These are phyloP conservation scores for Perithous albicinctus DNA, from an alignment of 2,888 invertebrate species.

Conservation along the genomic window DNA sequence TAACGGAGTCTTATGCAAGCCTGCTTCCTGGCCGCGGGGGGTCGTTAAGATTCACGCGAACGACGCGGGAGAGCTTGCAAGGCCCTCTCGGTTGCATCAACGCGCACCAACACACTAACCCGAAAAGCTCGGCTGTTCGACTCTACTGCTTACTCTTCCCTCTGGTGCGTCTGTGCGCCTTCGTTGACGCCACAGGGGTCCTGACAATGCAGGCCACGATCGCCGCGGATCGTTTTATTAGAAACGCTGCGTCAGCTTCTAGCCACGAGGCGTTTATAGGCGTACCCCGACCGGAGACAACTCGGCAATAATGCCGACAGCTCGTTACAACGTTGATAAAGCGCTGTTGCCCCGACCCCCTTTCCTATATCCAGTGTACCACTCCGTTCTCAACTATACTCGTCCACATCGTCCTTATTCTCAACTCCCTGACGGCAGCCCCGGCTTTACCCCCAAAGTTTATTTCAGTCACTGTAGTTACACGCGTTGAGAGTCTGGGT, in stretches of 20 bases:
- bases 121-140: constrained; percentile 45
- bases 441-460: constrained; percentile 43
- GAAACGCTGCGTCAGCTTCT: constrained; percentile 82
- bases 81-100: constrained; percentile 26
- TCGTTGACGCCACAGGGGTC: constrained; percentile 62
- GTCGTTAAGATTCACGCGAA: constrained; percentile 60
- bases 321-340: constrained; percentile 84
- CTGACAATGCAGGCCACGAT: constrained; percentile 73
- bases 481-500: not conserved
- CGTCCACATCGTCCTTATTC: constrained; percentile 47
- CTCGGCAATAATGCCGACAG: constrained; percentile 83
- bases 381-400: constrained; percentile 19
- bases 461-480: constrained; percentile 3
- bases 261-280: constrained; percentile 52
- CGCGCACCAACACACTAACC: constrained; percentile 14
- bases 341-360: constrained; percentile 72
- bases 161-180: constrained; percentile 27
- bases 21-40: constrained; percentile 59
- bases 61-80: constrained; percentile 32
- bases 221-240: constrained; percentile 80
- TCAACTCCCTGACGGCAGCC: constrained; percentile 14
- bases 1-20: constrained; percentile 38
- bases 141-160: not conserved
- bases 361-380: constrained; percentile 28
- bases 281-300: constrained; percentile 75